Evolutionary conservation across 2,797 vertebrate genomes (phyloP).

Genomic region (Harpagifer antarcticus): DNA sequence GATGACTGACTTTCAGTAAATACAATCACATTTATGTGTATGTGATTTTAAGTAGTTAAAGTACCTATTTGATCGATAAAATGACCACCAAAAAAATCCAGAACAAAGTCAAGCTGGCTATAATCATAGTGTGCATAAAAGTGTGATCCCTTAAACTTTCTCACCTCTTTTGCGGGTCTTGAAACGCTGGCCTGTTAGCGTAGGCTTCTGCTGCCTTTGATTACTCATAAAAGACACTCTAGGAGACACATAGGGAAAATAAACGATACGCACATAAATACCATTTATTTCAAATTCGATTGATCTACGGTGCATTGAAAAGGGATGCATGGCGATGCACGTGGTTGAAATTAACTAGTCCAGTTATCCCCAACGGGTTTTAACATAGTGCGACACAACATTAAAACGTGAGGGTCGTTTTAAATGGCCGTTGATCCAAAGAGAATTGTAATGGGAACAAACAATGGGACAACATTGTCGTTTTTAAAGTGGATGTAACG

Average conservation of each 20-base stretch:
- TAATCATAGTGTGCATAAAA: not conserved
- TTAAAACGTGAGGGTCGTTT: not conserved
- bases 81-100: not conserved
- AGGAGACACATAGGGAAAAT: not conserved
- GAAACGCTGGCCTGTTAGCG: slow-evolving; percentile 99
- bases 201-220: slow-evolving; percentile 99
- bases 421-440: not conserved
- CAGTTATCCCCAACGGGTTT: not conserved
- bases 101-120: not conserved
- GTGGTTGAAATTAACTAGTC: not conserved
- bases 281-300: fast-evolving
- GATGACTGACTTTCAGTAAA: not conserved
- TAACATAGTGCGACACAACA: not conserved
- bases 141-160: not conserved
- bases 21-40: not conserved
- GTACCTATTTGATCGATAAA: not conserved
- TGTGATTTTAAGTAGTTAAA: too few relatives aligned
- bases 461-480: not conserved
- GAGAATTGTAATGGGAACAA: not conserved
- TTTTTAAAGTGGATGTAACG: not conserved
- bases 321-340: not conserved
- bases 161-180: slow-evolving; percentile 98
- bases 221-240: slow-evolving; percentile 99
- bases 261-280: not conserved
- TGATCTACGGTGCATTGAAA: not conserved